These are phyloP conservation scores for Aurelia aurita DNA, from an alignment of 30 jellyfish, hydroid and myxozoan genomes.

Conservation along the genomic window DNA sequence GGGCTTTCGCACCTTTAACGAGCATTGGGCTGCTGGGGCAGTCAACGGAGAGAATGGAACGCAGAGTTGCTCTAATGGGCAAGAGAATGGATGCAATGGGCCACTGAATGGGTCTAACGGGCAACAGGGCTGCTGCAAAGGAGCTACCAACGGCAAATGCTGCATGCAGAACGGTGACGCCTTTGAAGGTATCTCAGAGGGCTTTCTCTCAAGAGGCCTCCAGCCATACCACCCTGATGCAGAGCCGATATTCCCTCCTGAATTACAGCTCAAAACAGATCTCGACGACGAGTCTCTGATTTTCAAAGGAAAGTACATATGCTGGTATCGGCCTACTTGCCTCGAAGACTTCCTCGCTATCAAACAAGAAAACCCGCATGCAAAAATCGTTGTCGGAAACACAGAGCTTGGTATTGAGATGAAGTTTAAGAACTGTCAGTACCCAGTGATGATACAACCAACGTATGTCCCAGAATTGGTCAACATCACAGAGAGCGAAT, in stretches of 20 bases:
- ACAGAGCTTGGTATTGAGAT: conserved; percentile 43
- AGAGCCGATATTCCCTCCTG: conserved; percentile 69
- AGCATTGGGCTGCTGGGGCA: neutral
- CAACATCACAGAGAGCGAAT: conserved; percentile 4
- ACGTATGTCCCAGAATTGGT: conserved; percentile 24
- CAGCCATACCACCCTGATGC: conserved; percentile 10
- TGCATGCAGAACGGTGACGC: conserved; percentile 8
- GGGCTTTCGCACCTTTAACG: conserved; percentile 61
- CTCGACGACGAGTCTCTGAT: conserved; percentile 31
- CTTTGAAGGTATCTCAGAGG: neutral
- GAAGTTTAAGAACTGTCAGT: conserved; percentile 40
- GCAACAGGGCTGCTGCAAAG: conserved; percentile 15
- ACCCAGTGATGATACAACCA: conserved; percentile 38
- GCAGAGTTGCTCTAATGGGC: no score
- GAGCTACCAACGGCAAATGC: conserved; percentile 25
- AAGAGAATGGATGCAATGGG: no score
- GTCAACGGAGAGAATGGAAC: neutral
- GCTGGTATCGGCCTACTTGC: conserved; percentile 43
- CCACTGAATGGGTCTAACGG: no score
- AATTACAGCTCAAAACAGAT: conserved; percentile 27
- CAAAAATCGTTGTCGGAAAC: conserved; percentile 27
- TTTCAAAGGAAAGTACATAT: conserved; percentile 14
- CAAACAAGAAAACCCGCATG: conserved; percentile 34
- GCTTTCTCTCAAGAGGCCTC: neutral
- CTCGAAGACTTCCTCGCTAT: neutral